phyloP scores from a whole-genome alignment of 2,797 vertebrate genomes.

The Sternarchorhynchus goeldii region DNA sequence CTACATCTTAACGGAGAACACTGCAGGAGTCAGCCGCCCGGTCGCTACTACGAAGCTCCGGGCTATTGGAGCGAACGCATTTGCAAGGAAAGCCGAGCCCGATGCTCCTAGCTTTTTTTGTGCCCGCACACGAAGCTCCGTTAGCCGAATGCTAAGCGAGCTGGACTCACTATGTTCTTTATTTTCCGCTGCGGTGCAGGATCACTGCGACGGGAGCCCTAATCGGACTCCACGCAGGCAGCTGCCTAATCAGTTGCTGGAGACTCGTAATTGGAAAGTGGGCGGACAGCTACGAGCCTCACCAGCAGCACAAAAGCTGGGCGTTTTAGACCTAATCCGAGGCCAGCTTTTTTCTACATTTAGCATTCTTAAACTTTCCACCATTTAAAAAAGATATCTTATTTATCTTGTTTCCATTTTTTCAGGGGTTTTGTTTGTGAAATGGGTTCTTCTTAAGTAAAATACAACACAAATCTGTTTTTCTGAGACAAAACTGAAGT shows the following conservation, averaged over 20 bases:
- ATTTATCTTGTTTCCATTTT: no score
- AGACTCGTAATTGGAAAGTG: conserved; percentile 36
- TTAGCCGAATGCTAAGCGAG: conserved; percentile 24
- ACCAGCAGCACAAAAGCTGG: background rate
- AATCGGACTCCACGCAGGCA: conserved; percentile 38
- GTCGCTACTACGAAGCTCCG: background rate
- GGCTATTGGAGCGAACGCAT: conserved; percentile 15
- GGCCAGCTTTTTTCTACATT: background rate
- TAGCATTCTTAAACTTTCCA: no score
- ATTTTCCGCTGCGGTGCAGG: conserved; percentile 32
- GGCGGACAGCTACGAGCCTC: conserved; percentile 13
- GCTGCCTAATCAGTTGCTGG: conserved; percentile 41
- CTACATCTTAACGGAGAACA: conserved; percentile 14
- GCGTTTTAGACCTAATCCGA: conserved; percentile 5
- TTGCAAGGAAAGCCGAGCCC: background rate
- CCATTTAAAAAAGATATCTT: no score
- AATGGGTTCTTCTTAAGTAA: no score
- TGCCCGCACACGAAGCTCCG: background rate
- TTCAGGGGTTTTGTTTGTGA: background rate
- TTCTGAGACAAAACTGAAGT: background rate
- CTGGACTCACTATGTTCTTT: conserved; percentile 23
- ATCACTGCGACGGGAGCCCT: conserved; percentile 11
- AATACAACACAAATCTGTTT: background rate
- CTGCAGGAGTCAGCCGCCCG: conserved; percentile 6
- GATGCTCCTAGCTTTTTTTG: conserved; percentile 20